Evolutionary conservation across 1,140 invertebrate genomes (phyloP), one percentile per base, ranked within the genome.

Genomic region (Apis laboriosa): DNA sequence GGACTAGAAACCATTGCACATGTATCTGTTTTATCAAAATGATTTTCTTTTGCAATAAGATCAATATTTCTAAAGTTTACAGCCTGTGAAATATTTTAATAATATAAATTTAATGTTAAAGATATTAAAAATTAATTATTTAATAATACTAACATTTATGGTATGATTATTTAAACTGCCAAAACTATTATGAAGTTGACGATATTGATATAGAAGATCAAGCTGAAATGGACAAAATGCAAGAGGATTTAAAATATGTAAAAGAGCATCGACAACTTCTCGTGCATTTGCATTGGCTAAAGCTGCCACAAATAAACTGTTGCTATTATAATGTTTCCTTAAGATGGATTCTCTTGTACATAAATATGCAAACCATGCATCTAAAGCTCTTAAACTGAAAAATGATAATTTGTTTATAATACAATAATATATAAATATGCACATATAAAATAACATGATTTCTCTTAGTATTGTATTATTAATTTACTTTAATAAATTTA

Each of bases 311-410:
- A 97, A 95, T 73, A 98, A 94, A 56, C 96, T 96, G 84, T 96
- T 96, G 13, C 95, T 94, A 28, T 95, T 95, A 90, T 98, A 98
- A 91, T 98, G 97, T 89, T 97, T 97, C 28, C 96, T 95, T n/a
- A 98, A 93, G 15, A 98, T 95, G 17, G 96, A 96, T 92, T 98
- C 97, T 74, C 97, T 95, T 4, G 97, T 97, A 85, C 97, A 95
- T 19, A 98, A 94, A 89, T 97, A 98, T 34, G 97, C 96, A 82
- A 97, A 95, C 97, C 97, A 98, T 51, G 97, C 97, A 88, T 98
- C 97, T 86, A 98, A 93, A 64, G 97, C 97, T 70, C 97, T 95
- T 78, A 97, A 95, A 93, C 97, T 97, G 93, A 94, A 84, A 88
- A 73, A 49, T 81, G 77, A 15, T n/a, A 24, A 43, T 55, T 73